Conservation (phyloP, 1,140 invertebrate species). For the Conus ventricosus region DNA sequence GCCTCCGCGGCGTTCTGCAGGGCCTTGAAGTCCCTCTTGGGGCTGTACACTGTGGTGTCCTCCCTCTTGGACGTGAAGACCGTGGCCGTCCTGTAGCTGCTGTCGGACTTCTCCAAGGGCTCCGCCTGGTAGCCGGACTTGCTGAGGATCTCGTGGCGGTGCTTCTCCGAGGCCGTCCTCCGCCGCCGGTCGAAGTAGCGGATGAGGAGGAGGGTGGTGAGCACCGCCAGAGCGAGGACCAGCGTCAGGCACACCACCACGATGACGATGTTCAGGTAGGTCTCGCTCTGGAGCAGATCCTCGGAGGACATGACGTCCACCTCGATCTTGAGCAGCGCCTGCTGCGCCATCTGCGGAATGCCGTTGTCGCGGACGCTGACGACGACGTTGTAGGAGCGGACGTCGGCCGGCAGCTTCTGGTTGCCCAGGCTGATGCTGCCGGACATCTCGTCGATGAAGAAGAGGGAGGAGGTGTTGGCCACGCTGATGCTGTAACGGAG, state of each 20-base stretch:
- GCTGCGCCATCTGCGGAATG: constrained; percentile 46
- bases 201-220: constrained; percentile 61
- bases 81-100: neutral
- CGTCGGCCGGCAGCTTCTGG: constrained; percentile 37
- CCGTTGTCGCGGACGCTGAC: constrained; percentile 58
- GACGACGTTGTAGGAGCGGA: constrained; percentile 47
- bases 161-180: constrained; percentile 17
- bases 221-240: constrained; percentile 59
- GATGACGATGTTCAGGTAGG: constrained; percentile 63
- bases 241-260: constrained; percentile 63
- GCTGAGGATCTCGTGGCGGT: constrained; percentile 10
- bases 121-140: constrained; percentile 16
- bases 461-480: constrained; percentile 80
- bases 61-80: constrained; percentile 27
- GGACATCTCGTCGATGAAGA: constrained; percentile 89
- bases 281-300: constrained; percentile 3
- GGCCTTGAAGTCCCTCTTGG: neutral
- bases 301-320: constrained; percentile 29
- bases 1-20: neutral
- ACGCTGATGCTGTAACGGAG: constrained; percentile 51
- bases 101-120: neutral
- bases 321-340: constrained; percentile 41
- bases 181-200: constrained; percentile 50
- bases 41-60: constrained; percentile 14
- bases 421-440: constrained; percentile 86